Evolutionary conservation across 2,888 invertebrate genomes (phyloP).

Genomic region (Trachelus troglodyta): DNA sequence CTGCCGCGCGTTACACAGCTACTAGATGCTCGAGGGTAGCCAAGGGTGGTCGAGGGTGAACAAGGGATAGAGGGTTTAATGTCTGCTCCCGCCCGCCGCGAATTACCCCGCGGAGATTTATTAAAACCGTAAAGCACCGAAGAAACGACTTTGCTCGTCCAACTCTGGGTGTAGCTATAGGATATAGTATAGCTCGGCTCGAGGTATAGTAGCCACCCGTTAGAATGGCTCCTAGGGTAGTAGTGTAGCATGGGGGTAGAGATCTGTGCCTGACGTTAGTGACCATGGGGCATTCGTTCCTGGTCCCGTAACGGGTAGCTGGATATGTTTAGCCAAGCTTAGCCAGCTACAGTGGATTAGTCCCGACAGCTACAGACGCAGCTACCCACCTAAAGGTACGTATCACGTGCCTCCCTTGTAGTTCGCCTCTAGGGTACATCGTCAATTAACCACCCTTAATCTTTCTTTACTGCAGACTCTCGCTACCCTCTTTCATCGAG

Average conservation of each 20-base stretch:
- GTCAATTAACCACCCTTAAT: slow-evolving; percentile 35
- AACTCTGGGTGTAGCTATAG: slow-evolving; percentile 8
- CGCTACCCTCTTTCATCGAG: neutral
- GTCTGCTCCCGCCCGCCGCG: slow-evolving; percentile 55
- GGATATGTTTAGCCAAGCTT: slow-evolving; percentile 49
- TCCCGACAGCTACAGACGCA: slow-evolving; percentile 22
- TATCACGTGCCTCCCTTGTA: slow-evolving; percentile 31
- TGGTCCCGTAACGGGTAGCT: neutral
- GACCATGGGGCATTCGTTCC: slow-evolving; percentile 48
- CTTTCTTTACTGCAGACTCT: slow-evolving; percentile 34
- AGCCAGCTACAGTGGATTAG: slow-evolving; percentile 47
- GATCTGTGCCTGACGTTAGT: slow-evolving; percentile 55
- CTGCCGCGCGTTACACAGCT: neutral
- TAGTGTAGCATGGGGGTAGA: neutral
- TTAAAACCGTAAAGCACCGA: slow-evolving; percentile 63
- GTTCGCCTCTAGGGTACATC: slow-evolving; percentile 21
- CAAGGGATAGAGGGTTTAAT: slow-evolving; percentile 46
- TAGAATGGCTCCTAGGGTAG: neutral
- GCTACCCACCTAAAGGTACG: neutral
- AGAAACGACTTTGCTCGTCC: slow-evolving; percentile 56
- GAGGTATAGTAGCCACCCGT: neutral
- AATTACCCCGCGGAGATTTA: slow-evolving; percentile 63
- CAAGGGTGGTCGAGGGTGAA: slow-evolving; percentile 2
- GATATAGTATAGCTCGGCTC: neutral
- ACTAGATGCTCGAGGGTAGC: slow-evolving; percentile 5